phyloP scores from a whole-genome alignment of 2,888 invertebrate species.

The Polyploca ridens region DNA sequence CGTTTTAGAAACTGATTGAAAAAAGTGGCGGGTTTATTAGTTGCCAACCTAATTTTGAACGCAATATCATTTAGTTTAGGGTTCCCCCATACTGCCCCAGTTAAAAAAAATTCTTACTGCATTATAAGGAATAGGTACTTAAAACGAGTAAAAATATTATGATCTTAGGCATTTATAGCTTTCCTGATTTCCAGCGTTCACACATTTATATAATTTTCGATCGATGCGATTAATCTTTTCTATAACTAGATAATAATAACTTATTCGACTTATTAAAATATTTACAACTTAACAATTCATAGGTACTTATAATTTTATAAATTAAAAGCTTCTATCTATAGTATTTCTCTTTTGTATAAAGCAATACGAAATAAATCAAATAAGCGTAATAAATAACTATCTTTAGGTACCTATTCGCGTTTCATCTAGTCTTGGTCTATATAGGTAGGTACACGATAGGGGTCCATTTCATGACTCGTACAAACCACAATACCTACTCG shows the following conservation, averaged over 20 bases:
- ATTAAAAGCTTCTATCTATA: conserved; percentile 34
- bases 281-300: conserved; percentile 52
- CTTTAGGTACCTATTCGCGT: conserved; percentile 45
- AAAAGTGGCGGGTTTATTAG: too few relatives aligned
- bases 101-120: conserved; percentile 17
- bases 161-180: conserved; percentile 37
- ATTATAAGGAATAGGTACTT: conserved; percentile 8
- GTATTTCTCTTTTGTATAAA: conserved; percentile 16
- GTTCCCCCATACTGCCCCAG: too few relatives aligned
- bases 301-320: conserved; percentile 34
- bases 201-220: conserved; percentile 27
- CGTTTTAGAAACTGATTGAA: too few relatives aligned
- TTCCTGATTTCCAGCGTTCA: conserved; percentile 34
- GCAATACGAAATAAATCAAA: conserved; percentile 37
- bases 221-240: conserved; percentile 31
- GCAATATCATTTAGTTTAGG: too few relatives aligned
- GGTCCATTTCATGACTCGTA: conserved; percentile 32
- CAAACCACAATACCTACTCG: conserved; percentile 59
- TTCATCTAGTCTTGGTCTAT: conserved; percentile 52
- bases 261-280: conserved; percentile 44
- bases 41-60: too few relatives aligned
- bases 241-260: conserved; percentile 31
- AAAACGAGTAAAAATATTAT: conserved; percentile 18
- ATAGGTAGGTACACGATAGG: conserved; percentile 15
- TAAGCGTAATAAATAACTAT: conserved; percentile 55